Percentiles rank a stretch among this genome's conserved stretches.
Conservation (phyloP, 1,140 invertebrate genomes). For the Drosophila dunni region DNA sequence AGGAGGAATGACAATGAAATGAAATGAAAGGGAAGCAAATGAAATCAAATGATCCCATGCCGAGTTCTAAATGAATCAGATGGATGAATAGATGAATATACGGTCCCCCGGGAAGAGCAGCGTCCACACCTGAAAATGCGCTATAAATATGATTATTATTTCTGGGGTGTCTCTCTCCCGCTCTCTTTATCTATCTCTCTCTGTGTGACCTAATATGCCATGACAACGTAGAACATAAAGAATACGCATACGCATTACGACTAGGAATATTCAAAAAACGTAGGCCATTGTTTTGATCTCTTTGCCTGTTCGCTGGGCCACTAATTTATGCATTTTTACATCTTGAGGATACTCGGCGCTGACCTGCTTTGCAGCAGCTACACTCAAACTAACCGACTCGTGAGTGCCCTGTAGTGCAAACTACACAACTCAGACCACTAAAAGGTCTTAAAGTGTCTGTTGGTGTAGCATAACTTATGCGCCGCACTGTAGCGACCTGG, state of each 20-base stretch:
- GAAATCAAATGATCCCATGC: constrained; percentile 43
- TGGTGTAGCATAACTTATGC: background rate
- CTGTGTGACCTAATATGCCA: constrained; percentile 52
- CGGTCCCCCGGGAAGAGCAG: constrained; percentile 52
- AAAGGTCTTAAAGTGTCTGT: background rate
- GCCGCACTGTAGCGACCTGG: background rate
- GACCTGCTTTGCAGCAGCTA: constrained; percentile 3
- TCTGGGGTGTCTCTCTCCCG: background rate
- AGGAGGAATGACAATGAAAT: constrained; percentile 37
- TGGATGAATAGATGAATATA: background rate
- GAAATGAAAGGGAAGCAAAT: constrained; percentile 3
- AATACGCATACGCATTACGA: constrained; percentile 12
- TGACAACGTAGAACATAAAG: too few relatives aligned
- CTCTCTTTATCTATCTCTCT: background rate
- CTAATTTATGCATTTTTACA: constrained; percentile 17
- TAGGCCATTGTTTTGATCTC: constrained; percentile 50
- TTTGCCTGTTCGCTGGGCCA: constrained; percentile 33
- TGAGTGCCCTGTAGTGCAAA: background rate
- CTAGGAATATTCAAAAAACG: constrained; percentile 49
- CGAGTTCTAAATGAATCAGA: constrained; percentile 22
- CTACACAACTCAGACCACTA: too few relatives aligned
- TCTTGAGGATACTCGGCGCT: background rate
- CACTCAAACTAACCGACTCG: background rate
- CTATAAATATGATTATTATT: constrained; percentile 61
- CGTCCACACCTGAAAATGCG: constrained; percentile 56